Evolutionary conservation across 2,797 vertebrate genomes (phyloP).

Genomic region (Chloroceryle inda): DNA sequence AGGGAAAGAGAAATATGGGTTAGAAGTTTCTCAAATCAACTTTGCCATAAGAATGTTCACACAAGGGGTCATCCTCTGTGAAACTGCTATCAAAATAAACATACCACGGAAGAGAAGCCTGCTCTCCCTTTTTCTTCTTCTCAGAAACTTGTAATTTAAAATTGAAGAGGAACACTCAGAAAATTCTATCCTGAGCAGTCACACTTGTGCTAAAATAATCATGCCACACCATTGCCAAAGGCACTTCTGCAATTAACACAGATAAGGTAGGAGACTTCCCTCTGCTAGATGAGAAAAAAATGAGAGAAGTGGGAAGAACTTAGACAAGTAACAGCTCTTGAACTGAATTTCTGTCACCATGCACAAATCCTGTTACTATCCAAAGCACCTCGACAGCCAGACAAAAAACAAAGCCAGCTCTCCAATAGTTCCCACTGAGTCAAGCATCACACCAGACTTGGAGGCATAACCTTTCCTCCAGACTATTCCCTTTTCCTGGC

Average conservation of each 20-base stretch:
- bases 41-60: neutral
- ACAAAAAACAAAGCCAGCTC: neutral
- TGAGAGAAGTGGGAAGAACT: neutral
- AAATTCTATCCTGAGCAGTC: neutral
- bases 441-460: neutral
- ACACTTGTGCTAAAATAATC: neutral
- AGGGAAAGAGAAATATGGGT: neutral
- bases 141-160: neutral
- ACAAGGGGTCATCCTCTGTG: neutral
- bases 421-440: accelerated
- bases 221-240: neutral
- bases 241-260: neutral
- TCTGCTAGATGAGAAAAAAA: neutral
- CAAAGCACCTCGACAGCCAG: neutral
- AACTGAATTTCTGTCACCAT: neutral
- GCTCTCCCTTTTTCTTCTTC: neutral
- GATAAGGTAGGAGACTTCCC: neutral
- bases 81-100: neutral
- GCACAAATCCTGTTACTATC: neutral
- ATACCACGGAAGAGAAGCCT: neutral
- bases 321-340: neutral
- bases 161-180: neutral
- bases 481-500: neutral
- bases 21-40: neutral
- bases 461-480: neutral